Evolutionary conservation across 2,113 vertebrate species (phyloP).

Genomic region (Falco punctatus): DNA sequence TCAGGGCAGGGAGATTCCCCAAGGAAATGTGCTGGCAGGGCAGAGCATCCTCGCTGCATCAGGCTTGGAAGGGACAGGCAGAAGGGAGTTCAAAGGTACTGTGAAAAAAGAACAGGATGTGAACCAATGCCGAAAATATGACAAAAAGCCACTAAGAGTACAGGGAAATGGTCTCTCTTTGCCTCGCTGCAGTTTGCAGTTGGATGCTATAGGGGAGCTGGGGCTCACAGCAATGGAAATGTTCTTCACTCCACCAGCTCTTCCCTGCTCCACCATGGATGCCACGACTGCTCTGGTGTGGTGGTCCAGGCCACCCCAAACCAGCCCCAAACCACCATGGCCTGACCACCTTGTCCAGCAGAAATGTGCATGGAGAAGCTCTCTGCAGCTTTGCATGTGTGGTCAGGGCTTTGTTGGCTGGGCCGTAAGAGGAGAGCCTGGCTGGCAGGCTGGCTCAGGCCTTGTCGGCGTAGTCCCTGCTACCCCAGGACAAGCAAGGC

Average conservation of each 20-base stretch:
- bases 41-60: not conserved
- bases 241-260: not conserved
- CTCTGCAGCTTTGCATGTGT: not conserved
- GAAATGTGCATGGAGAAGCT: not conserved
- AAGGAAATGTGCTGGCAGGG: not conserved
- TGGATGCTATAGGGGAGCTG: not conserved
- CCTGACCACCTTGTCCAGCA: not conserved
- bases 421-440: not conserved
- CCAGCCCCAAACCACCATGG: not conserved
- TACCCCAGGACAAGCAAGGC: not conserved
- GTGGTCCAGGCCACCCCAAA: accelerated
- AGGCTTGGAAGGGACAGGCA: not conserved
- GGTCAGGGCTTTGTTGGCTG: not conserved
- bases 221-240: not conserved
- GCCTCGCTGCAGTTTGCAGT: not conserved
- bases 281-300: accelerated
- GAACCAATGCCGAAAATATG: not conserved
- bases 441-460: not conserved
- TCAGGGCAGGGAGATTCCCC: not conserved
- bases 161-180: not conserved
- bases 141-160: not conserved
- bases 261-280: not conserved
- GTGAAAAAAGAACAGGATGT: not conserved
- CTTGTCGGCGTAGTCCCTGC: not conserved
- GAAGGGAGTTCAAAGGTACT: not conserved